Evolutionary conservation across 1,140 invertebrate genomes (phyloP), one percentile per base, ranked within the genome.

Genomic region (Drosophila seguyi): DNA sequence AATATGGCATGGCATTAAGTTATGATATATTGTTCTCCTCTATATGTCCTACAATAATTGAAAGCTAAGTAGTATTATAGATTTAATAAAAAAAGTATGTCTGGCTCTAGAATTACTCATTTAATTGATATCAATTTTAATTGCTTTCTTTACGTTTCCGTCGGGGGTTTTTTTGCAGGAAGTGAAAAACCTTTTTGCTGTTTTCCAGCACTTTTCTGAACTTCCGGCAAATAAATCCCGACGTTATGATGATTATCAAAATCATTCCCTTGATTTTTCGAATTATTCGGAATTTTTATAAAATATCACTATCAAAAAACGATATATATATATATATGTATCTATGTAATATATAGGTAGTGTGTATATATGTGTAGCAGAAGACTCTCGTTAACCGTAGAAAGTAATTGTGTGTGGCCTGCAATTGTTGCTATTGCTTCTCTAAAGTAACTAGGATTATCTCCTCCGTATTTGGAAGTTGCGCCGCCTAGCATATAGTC

Each of bases 361-460:
- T 66, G 25, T 77, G 34, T 76, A 60, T 60, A 59, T 57, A 48
- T 66, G 62, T 68, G 52, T 79, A 75, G 71, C 81, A 79, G 68
- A 84, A 81, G 80, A 83, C 83, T 86, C 83, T 86, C 34, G 48
- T 76, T 86, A 86, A 75, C 66, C 63, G 36, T 87, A 50, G 68
- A 88, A 88, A 88, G 84, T 88, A 88, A 84, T 90, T 84, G 62
- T 25, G 59, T 27, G 69, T 90, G 68, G 77, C 85, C 76, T 90
- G 85, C 84, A 88, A 84, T 81, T 66, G 56, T 59, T 71, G 63
- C 73, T 79, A 74, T 88, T 88, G 85, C 80, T 84, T 86, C 53
- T 90, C 58, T 90, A 88, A 88, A 88, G 84, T 88, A 88, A 88
- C 60, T 66, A 72, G 55, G 68, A 81, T 74, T 63, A 75, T 77